phyloP scores from a whole-genome alignment of 2,113 vertebrate species.

The Acinonyx jubatus region DNA sequence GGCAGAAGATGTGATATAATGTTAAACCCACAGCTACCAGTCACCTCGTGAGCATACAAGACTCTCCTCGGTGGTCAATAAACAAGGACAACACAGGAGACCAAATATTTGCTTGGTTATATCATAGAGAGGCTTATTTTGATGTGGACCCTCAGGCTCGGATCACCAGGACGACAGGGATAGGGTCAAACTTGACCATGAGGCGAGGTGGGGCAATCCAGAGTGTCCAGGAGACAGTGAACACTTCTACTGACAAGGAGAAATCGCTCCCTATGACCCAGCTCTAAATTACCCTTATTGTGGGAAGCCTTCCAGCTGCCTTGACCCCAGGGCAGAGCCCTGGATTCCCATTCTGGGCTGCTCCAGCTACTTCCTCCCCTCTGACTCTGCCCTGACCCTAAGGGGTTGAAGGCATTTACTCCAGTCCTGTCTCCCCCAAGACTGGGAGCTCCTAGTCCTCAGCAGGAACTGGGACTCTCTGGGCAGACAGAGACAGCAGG shows the following conservation, averaged over 20 bases:
- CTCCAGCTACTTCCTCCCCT: neutral
- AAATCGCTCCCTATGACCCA: neutral
- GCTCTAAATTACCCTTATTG: neutral
- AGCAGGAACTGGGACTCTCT: neutral
- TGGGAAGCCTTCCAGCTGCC: neutral
- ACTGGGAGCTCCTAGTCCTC: neutral
- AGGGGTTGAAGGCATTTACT: neutral
- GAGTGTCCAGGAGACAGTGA: neutral
- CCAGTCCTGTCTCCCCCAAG: neutral
- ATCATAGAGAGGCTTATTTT: neutral
- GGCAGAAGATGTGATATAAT: neutral
- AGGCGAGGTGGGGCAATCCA: neutral
- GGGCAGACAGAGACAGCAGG: neutral
- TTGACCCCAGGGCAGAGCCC: neutral
- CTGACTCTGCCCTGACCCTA: neutral
- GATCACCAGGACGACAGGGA: neutral
- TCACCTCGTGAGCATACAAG: neutral
- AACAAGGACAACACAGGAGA: neutral
- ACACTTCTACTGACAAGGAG: neutral
- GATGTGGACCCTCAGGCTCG: neutral
- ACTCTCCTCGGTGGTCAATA: neutral
- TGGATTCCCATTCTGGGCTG: neutral
- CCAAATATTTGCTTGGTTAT: neutral
- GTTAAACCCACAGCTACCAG: neutral
- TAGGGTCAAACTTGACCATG: too few relatives aligned